Conservation (phyloP, 2,797 vertebrate species). For the Ctenochaetus hawaiiensis region DNA sequence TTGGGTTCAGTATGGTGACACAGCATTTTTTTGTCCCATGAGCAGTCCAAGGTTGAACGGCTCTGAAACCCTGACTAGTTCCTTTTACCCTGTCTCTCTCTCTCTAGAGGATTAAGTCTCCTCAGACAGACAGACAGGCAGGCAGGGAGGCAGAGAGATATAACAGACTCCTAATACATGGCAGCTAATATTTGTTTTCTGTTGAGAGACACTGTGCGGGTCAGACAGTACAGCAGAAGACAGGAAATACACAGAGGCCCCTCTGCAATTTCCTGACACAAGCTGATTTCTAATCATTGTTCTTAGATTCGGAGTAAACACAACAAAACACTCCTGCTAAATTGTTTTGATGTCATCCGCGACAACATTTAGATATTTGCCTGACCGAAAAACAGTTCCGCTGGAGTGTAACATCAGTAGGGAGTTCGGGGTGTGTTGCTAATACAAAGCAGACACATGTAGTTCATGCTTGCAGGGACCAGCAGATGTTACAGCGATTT, state of each 20-base stretch:
- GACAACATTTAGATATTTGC: conserved; percentile 11
- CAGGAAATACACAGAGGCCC: conserved; percentile 6
- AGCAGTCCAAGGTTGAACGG: conserved; percentile 62
- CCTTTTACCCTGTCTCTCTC: conserved; percentile 46
- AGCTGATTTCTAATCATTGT: conserved; percentile 18
- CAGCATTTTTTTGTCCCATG: conserved; percentile 54
- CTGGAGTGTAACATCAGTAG: conserved; percentile 18
- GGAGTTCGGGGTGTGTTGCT: not conserved
- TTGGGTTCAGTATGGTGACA: conserved; percentile 52
- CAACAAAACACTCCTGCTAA: conserved; percentile 35
- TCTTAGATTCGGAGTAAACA: conserved; percentile 5
- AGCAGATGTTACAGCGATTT: conserved; percentile 42
- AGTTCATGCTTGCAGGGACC: conserved; percentile 29
- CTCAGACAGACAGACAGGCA: conserved; percentile 36
- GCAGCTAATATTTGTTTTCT: conserved; percentile 67
- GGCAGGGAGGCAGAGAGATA: conserved; percentile 35
- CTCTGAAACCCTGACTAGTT: conserved; percentile 52
- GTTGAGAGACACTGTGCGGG: conserved; percentile 28
- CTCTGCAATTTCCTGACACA: conserved; percentile 26
- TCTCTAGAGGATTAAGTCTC: conserved; percentile 18
- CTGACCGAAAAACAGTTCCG: conserved; percentile 18
- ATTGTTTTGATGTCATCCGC: conserved; percentile 22
- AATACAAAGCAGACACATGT: conserved; percentile 32
- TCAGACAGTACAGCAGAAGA: conserved; percentile 43
- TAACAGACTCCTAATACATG: conserved; percentile 52